Conservation (phyloP, 1,140 invertebrate genomes). For the Portunus trituberculatus region DNA sequence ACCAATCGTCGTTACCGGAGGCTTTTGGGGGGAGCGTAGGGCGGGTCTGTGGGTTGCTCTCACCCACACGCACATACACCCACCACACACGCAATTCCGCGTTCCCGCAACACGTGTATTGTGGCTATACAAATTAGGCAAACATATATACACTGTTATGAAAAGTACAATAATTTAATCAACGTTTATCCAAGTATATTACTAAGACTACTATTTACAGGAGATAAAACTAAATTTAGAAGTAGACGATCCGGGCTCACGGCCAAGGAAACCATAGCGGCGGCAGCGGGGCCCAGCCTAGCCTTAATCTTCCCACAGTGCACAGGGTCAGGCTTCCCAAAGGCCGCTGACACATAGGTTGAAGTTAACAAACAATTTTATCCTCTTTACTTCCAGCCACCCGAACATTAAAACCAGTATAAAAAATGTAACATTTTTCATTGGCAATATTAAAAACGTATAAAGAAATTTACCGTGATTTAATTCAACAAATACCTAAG, state of each 20-base stretch:
- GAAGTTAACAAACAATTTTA: constrained; percentile 1
- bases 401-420: neutral
- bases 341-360: neutral
- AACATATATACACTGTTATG: neutral
- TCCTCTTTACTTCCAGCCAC: neutral
- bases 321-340: neutral
- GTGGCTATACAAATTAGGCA: neutral
- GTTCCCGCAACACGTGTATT: constrained; percentile 31
- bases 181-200: no score
- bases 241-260: neutral
- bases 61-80: constrained; percentile 45
- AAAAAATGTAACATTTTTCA: neutral
- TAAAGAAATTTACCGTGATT: no score
- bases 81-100: constrained; percentile 39
- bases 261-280: neutral
- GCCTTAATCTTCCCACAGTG: neutral
- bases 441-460: no score
- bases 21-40: constrained; percentile 36
- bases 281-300: neutral
- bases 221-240: neutral
- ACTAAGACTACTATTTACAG: neutral
- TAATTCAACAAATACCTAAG: no score
- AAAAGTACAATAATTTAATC: no score
- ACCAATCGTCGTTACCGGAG: constrained; percentile 73
- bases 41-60: constrained; percentile 41